phyloP scores from a whole-genome alignment of 2,888 invertebrate genomes.

The Synanthedon vespiformis region DNA sequence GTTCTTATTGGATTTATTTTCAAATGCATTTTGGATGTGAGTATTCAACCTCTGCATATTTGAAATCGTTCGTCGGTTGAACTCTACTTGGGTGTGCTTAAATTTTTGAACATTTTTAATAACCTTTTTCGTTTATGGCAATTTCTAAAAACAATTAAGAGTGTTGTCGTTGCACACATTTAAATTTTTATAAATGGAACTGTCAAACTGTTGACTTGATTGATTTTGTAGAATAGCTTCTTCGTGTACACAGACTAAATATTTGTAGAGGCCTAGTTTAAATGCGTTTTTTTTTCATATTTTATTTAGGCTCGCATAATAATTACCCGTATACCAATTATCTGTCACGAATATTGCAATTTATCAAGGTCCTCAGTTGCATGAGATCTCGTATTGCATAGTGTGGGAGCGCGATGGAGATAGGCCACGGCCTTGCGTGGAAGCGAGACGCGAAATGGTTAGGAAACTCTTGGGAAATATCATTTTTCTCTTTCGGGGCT shows the following conservation, averaged over 20 bases:
- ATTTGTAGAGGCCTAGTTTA: background rate
- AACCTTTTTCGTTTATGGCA: background rate
- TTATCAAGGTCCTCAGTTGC: constrained; percentile 66
- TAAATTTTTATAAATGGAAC: background rate
- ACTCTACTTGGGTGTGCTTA: constrained; percentile 15
- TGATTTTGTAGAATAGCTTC: background rate
- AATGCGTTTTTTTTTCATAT: constrained; percentile 11
- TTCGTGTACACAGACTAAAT: background rate
- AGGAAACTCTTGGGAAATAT: constrained; percentile 67
- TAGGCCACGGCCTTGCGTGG: constrained; percentile 44
- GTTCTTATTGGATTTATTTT: background rate
- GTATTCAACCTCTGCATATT: constrained; percentile 22
- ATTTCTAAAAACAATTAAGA: background rate
- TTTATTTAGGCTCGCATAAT: constrained; percentile 42
- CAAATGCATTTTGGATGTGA: constrained; percentile 43
- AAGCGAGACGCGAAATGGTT: constrained; percentile 49
- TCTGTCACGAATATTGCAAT: constrained; percentile 69
- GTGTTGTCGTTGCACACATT: background rate
- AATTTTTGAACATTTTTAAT: background rate
- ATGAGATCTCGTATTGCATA: constrained; percentile 66
- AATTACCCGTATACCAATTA: constrained; percentile 63
- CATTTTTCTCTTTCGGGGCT: constrained; percentile 60
- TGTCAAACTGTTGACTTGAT: background rate
- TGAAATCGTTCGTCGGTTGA: constrained; percentile 59
- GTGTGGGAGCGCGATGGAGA: constrained; percentile 48